phyloP scores from a whole-genome alignment of 2,888 invertebrate species.

The Iphiclides podalirius region DNA sequence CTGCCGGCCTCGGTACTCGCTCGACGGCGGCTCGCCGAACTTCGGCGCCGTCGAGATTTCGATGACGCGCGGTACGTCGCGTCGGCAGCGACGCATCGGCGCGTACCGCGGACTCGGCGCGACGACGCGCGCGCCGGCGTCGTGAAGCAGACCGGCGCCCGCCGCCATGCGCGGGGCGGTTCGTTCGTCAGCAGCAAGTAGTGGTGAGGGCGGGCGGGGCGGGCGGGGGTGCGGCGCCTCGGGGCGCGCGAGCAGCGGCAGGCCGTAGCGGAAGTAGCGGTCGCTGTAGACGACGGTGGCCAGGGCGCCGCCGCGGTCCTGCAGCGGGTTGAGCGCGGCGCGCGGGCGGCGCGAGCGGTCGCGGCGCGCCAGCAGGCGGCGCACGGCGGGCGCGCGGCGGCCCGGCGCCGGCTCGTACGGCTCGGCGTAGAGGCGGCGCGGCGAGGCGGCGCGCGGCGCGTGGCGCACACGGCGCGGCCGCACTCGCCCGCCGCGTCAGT shows the following conservation, averaged over 20 bases:
- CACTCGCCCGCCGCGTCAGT: slow-evolving; percentile 59
- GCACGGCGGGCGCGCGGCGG: slow-evolving; percentile 23
- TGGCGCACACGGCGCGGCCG: slow-evolving; percentile 42
- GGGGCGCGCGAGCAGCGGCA: slow-evolving; percentile 49
- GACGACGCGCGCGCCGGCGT: slow-evolving; percentile 22
- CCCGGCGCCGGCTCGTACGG: slow-evolving; percentile 35
- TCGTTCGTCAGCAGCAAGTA: slow-evolving; percentile 22
- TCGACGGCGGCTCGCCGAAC: slow-evolving; percentile 27
- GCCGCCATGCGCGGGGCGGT: slow-evolving; percentile 26
- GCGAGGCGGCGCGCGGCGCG: slow-evolving; percentile 39
- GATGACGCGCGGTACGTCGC: slow-evolving; percentile 33
- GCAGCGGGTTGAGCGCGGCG: slow-evolving; percentile 44
- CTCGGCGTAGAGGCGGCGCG: slow-evolving; percentile 42
- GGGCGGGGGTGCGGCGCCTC: slow-evolving; percentile 35
- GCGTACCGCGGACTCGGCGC: slow-evolving; percentile 29
- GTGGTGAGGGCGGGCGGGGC: slow-evolving; percentile 22
- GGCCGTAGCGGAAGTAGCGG: slow-evolving; percentile 69
- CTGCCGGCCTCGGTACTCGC: slow-evolving; percentile 33
- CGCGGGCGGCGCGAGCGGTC: slow-evolving; percentile 26
- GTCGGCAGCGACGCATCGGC: slow-evolving; percentile 30
- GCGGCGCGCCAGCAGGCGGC: slow-evolving; percentile 24
- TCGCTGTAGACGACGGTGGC: slow-evolving; percentile 73
- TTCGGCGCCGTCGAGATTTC: slow-evolving; percentile 21
- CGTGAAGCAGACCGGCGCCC: slow-evolving; percentile 27
- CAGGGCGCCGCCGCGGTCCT: slow-evolving; percentile 45